Percentiles rank a stretch among this genome's conserved stretches.
Conservation (phyloP, 2,888 invertebrate species). For the Erebia aethiops region DNA sequence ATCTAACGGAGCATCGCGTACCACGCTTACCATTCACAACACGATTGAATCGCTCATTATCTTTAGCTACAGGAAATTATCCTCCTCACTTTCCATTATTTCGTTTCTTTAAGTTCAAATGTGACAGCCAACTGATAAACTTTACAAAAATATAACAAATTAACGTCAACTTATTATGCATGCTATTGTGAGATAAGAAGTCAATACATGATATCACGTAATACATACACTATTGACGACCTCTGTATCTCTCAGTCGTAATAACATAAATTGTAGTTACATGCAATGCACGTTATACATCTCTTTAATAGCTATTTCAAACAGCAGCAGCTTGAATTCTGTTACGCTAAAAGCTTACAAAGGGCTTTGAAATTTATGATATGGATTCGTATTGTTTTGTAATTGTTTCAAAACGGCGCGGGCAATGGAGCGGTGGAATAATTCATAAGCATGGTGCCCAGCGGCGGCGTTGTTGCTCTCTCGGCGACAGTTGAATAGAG, state of each 20-base stretch:
- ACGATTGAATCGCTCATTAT: conserved; percentile 72
- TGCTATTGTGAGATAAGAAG: conserved; percentile 12
- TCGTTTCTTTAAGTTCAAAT: conserved; percentile 8
- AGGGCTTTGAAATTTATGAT: conserved; percentile 72
- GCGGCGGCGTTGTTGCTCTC: conserved; percentile 69
- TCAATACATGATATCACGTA: conserved; percentile 12
- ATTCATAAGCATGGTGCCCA: conserved; percentile 78
- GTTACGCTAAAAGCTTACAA: conserved; percentile 51
- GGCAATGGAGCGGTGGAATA: conserved; percentile 63
- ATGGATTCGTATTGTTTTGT: conserved; percentile 77
- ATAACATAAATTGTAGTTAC: conserved; percentile 16
- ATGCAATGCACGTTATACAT: conserved; percentile 5
- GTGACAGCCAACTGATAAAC: neutral
- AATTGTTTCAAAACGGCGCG: conserved; percentile 75
- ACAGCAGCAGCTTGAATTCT: conserved; percentile 28
- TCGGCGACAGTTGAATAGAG: conserved; percentile 80
- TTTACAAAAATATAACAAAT: conserved; percentile 2
- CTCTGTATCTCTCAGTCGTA: neutral
- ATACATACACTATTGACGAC: conserved; percentile 8
- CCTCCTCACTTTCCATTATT: conserved; percentile 47
- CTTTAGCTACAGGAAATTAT: conserved; percentile 71
- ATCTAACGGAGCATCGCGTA: conserved; percentile 74
- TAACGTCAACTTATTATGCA: conserved; percentile 4
- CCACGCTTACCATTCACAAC: conserved; percentile 57
- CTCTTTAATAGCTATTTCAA: conserved; percentile 12